A percentile compares a stretch with the other conserved stretches of the same genome.
Conservation (phyloP, 2,888 invertebrate species). For the Tyria jacobaeae region DNA sequence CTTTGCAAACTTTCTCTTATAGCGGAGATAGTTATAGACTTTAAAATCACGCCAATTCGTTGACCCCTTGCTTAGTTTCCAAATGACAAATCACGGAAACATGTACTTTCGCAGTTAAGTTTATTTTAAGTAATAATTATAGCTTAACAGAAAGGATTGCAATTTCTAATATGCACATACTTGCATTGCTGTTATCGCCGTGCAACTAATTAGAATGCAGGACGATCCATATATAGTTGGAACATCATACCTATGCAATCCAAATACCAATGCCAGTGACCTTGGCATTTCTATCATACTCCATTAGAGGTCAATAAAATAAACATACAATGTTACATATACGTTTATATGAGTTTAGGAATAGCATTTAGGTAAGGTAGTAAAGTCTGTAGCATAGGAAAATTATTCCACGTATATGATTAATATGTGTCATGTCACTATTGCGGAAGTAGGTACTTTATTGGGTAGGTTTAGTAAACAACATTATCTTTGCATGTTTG, state of each 20-base stretch:
- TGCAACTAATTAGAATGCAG: not conserved
- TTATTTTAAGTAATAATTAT: too few relatives aligned
- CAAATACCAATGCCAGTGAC: not conserved
- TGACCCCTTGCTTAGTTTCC: not conserved
- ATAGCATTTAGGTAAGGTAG: not conserved
- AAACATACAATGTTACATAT: not conserved
- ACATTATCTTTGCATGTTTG: too few relatives aligned
- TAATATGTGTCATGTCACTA: not conserved
- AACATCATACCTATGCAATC: not conserved
- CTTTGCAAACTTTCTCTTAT: not conserved
- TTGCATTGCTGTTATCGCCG: not conserved
- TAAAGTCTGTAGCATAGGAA: not conserved
- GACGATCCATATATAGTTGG: not conserved
- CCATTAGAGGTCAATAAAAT: slow-evolving; percentile 1
- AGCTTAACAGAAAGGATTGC: not conserved
- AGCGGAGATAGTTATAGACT: not conserved
- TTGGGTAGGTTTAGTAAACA: too few relatives aligned
- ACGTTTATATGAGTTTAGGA: not conserved
- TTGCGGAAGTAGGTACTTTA: not conserved
- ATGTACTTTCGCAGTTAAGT: not conserved
- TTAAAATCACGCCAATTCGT: not conserved
- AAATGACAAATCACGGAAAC: not conserved
- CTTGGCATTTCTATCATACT: not conserved
- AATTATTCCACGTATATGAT: not conserved
- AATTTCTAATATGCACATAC: not conserved